Base-by-base conservation (phyloP, 2,797 vertebrate species). In the Echiichthys vipera region DNA sequence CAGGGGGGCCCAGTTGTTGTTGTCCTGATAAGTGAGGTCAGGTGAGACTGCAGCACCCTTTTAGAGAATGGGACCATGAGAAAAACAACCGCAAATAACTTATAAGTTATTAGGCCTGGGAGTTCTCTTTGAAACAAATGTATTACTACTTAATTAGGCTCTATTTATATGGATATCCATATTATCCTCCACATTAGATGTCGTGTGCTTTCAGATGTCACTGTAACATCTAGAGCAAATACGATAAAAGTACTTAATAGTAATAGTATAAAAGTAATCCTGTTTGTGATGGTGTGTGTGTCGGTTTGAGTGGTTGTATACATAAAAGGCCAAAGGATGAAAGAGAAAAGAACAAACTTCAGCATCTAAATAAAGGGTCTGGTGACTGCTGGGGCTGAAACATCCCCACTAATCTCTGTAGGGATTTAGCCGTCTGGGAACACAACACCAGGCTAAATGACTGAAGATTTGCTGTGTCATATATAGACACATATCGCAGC, bases 361-460 rank as follows among this genome's bases (percentile, higher is more conserved):
- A 66, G 70, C 49, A 25, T 86, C 85, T 91, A 91, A 87, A 89
- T 88, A 89, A 93, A 89, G 88, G 74, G 68, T 67, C 34, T 65
- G 69, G 53, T 78, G 80, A 64, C 57, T 66, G 71, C 58, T 27
- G 67, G 24, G 74, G 55, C 57, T 54, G 18, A 84, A 91, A 81
- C 84, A 87, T 84, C 73, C n/a, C 64, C 65, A 73, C 64, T 83
- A 77, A 84, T 92, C 87, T 80, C 81, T 49, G 36, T 34, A 30
- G 84, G 89, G 90, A 89, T 91, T 92, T 90, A 88, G 63, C 51
- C 18, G 59, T 72, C 83, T 77, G 74, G 85, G 86, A 93, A 88
- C 79, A 86, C 88, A 92, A 90, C 83, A 89, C 87, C 85, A 13
- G 63, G 71, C 80, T 86, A 89, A 88, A 91, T 87, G 84, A 87